Percentiles rank a stretch among this genome's conserved stretches.
Conservation (phyloP, 1,140 invertebrate species). For the Adelges cooleyi region DNA sequence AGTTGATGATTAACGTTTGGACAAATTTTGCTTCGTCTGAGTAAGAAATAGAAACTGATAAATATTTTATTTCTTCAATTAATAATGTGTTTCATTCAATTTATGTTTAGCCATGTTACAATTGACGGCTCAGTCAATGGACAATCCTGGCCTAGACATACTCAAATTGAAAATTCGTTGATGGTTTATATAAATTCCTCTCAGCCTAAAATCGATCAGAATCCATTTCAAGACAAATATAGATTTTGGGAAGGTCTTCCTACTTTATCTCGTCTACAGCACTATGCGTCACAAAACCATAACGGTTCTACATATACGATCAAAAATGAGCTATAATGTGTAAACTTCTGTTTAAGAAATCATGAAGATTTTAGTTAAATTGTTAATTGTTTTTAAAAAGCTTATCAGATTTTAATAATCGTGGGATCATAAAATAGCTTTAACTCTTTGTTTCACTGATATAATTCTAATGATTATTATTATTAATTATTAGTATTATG, state of each 20-base stretch:
- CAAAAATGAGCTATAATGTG: no score
- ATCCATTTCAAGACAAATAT: not conserved
- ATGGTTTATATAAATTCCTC: not conserved
- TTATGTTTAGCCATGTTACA: not conserved
- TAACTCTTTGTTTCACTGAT: no score
- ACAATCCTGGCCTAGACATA: not conserved
- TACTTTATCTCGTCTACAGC: not conserved
- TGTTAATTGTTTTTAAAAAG: no score
- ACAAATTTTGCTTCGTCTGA: slow-evolving; percentile 26
- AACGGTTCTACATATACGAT: no score
- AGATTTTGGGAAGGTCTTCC: not conserved
- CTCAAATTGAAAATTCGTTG: not conserved
- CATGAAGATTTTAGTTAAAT: no score
- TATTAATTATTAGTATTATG: no score
- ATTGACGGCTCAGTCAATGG: not conserved
- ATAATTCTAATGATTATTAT: no score
- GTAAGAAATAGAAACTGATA: slow-evolving; percentile 17
- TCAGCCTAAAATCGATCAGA: not conserved
- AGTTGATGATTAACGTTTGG: slow-evolving; percentile 28
- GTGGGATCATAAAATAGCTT: no score
- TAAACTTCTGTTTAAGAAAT: no score
- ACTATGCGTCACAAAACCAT: not conserved
- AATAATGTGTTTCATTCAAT: no score
- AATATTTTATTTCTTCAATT: not conserved
- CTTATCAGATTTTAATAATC: no score